Evolutionary conservation across 1,140 invertebrate species (phyloP), one percentile per base, ranked within the genome.

Genomic region (Brachystomella parvula): DNA sequence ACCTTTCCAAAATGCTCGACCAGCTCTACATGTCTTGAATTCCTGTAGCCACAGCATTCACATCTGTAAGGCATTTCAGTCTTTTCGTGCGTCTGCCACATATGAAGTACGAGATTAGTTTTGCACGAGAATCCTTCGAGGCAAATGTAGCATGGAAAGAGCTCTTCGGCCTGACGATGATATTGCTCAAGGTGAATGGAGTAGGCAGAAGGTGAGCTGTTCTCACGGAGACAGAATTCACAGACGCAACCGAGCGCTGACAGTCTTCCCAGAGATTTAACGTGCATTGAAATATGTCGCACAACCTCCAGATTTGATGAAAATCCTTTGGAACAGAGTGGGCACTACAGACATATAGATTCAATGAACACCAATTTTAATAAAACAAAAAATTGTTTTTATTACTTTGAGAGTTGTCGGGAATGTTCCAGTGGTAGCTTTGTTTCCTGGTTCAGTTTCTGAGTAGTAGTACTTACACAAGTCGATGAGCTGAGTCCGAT

Each of bases 41-140:
- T 83, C 44, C 86, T 81, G 77, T 87, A 89, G 57, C 80, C 78
- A 73, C 89, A 92, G 30, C 82, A 82, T 29, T 84, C 84, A 75
- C 90, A 92, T 39, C 80, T 79, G 76, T 92, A 93, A 0, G 90
- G 90, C 77, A 91, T 81, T 76, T 92, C 90, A 2, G 84, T 81
- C 28, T 85, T 85, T 65, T 82, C 81, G 78, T 92, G 90, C 67
- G 83, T 84, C 65, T 83, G 84, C 65, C 87, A 84, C 81, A 92
- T 83, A 76, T 92, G 89, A 69, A 86, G 82, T 0, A 87, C 83
- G 9, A 91, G 78, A 24, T 63, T 61, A 0, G 47, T 49, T 30
- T 68, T 67, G 12, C 68, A 61, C 19, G 63, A 65, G 44, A 77
- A 76, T 32, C 68, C 65, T 30, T 77, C 70, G n/a, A 69, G 32